Percentiles rank a stretch among this genome's conserved stretches.
Evolutionary conservation across 2,888 invertebrate species (phyloP).

Genomic region (Drosophila flavopinicola): DNA sequence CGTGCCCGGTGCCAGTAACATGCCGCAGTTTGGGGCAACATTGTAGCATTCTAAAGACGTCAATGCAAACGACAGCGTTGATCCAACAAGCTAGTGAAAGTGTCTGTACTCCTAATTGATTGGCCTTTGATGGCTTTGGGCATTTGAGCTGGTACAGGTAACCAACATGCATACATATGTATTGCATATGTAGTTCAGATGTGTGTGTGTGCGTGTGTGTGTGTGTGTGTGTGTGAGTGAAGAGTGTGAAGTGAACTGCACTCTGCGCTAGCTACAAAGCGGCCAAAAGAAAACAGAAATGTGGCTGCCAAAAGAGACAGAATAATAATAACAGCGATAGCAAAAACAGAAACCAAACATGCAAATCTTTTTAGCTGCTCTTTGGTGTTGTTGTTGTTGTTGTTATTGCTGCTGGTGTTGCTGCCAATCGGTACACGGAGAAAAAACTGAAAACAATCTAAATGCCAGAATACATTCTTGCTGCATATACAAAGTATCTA

Average conservation of each 20-base stretch:
- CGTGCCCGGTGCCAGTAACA: background rate
- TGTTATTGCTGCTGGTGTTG: conserved; percentile 5
- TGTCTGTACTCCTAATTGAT: conserved; percentile 39
- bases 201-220: conserved; percentile 7
- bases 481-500: too few relatives aligned
- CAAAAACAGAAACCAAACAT: conserved; percentile 22
- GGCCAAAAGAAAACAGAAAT: conserved; percentile 40
- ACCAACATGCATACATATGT: conserved; percentile 2
- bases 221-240: conserved; percentile 2
- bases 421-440: too few relatives aligned
- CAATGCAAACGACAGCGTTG: conserved; percentile 17
- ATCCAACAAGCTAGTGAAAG: conserved; percentile 9
- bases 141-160: conserved; percentile 15
- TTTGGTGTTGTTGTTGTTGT: conserved; percentile 29
- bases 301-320: conserved; percentile 9
- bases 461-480: too few relatives aligned
- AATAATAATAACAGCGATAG: conserved; percentile 1
- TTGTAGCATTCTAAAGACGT: conserved; percentile 15
- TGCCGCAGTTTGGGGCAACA: conserved; percentile 2
- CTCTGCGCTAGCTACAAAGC: conserved; percentile 69
- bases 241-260: conserved; percentile 26
- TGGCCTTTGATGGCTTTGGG: conserved; percentile 36
- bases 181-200: background rate
- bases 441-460: too few relatives aligned
- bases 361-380: conserved; percentile 71